Evolutionary conservation across 1,140 invertebrate genomes (phyloP).

Genomic region (Drosophila gunungcola): DNA sequence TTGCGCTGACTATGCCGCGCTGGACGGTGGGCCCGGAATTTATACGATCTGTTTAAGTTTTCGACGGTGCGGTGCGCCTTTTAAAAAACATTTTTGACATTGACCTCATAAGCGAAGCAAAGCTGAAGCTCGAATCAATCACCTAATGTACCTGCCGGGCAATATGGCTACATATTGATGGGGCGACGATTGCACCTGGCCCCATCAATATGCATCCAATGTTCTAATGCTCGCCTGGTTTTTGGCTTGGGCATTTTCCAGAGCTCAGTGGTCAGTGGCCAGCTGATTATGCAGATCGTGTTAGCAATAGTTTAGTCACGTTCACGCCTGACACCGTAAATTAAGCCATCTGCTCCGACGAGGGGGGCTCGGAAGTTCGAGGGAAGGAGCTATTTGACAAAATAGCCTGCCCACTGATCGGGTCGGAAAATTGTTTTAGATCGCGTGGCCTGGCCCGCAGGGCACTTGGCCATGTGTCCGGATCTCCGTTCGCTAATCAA

Average conservation of each 20-base stretch:
- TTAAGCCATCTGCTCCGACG: slow-evolving; percentile 43
- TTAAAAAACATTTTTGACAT: slow-evolving; percentile 61
- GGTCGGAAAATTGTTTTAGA: slow-evolving; percentile 11
- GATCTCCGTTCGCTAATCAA: slow-evolving; percentile 25
- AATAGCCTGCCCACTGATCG: slow-evolving; percentile 5
- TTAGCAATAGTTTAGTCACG: slow-evolving; percentile 61
- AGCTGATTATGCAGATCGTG: slow-evolving; percentile 14
- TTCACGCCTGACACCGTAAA: slow-evolving; percentile 60
- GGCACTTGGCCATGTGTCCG: neutral
- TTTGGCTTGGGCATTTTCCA: slow-evolving; percentile 43
- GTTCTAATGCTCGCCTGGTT: slow-evolving; percentile 57
- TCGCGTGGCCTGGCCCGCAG: neutral
- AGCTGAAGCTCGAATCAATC: slow-evolving; percentile 17
- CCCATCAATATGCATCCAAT: slow-evolving; percentile 71
- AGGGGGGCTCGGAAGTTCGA: neutral
- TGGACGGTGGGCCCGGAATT: slow-evolving; percentile 17
- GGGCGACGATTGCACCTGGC: no score
- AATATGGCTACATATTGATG: slow-evolving; percentile 5
- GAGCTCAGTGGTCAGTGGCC: slow-evolving; percentile 39
- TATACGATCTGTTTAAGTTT: slow-evolving; percentile 66
- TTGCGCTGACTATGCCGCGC: slow-evolving; percentile 36
- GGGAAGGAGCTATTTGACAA: slow-evolving; percentile 2
- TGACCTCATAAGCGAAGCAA: slow-evolving; percentile 62
- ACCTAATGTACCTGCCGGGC: slow-evolving; percentile 48
- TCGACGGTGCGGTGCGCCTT: slow-evolving; percentile 8